Base-by-base conservation (phyloP, 2,113 vertebrate genomes). In the Saimiri boliviensis region DNA sequence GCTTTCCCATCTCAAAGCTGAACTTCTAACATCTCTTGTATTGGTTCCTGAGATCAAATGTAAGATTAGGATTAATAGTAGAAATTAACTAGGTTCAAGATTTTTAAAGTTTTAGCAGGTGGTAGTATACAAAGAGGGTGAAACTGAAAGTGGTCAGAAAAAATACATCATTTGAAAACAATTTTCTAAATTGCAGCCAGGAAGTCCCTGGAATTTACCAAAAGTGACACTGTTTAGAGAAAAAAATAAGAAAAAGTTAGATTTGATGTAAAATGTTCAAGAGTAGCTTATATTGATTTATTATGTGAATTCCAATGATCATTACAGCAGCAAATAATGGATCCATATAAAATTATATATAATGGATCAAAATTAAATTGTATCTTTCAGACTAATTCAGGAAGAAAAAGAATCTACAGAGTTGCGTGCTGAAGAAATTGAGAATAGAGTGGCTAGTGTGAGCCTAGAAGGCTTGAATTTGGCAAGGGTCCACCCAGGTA, bases 331-430 rank as follows among this genome's bases (percentile, higher is more conserved):
- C 5, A 47, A 47, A 70, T 37, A 81, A 76, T 30, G 1, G 8
- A 21, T 68, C 42, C 86, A 52, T 94, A 95, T 89, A 40, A 54
- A 94, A 86, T 77, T 47, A 77, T 32, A 47, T 54, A 52, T 37
- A 76, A 79, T 52, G 2, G 7, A 23, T 70, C 42, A 94, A 77
- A 94, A 95, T 90, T 49, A 40, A 94, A 87, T n/a, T 86, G 13
- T 13, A 0, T 97, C 82, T 93, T 96, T 80, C 37, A 99, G 99
- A 97, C 98, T 99, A 97, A 99, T 99, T 93, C 99, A 99, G 96
- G 99, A 99, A 98, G 99, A 99, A 98, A 99, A 99, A 97, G 99
- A 99, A 98, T 99, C 99, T 0, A 99, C 99, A 12, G 99, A 99
- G 98, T 96, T 99, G 86, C 99, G 99, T 94, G 99, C 99, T 0